Percentiles rank a stretch among this genome's conserved stretches.
These are phyloP conservation scores for Sebastiscus tertius DNA, from an alignment of 2,797 vertebrate species.

Conservation along the genomic window DNA sequence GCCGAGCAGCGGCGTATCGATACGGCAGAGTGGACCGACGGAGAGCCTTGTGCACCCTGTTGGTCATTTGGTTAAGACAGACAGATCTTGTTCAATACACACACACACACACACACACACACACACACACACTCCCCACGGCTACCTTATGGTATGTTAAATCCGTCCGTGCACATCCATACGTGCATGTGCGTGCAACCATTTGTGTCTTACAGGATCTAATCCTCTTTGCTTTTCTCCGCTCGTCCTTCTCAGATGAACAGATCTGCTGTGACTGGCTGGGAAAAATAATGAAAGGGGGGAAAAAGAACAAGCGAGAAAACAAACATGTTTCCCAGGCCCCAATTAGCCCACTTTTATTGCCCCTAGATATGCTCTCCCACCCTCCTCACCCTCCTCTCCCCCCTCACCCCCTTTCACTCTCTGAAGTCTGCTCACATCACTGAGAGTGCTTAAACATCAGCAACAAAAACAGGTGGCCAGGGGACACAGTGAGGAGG, in stretches of 20 bases:
- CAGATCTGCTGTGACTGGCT: conserved; percentile 74
- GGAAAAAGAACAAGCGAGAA: conserved; percentile 55
- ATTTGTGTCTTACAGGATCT: conserved; percentile 74
- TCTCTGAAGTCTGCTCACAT: conserved; percentile 70
- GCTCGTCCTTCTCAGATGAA: conserved; percentile 63
- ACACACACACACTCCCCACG: conserved; percentile 33
- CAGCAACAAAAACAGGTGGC: conserved; percentile 31
- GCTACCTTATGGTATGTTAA: conserved; percentile 58
- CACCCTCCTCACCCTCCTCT: conserved; percentile 16
- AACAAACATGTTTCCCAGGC: conserved; percentile 81
- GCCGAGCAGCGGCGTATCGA: conserved; percentile 60
- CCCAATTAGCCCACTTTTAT: conserved; percentile 78
- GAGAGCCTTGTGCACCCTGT: conserved; percentile 64
- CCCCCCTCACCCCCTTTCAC: background rate
- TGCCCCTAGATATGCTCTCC: conserved; percentile 70
- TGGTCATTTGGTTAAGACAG: conserved; percentile 74
- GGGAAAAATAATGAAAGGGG: conserved; percentile 59
- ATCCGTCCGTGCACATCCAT: conserved; percentile 21
- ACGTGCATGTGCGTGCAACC: conserved; percentile 37
- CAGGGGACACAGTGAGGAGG: conserved; percentile 19
- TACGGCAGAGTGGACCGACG: conserved; percentile 57
- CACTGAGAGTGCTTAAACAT: conserved; percentile 56
- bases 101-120: conserved; percentile 9
- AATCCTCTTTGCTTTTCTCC: conserved; percentile 77
- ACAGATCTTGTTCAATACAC: conserved; percentile 73